A percentile compares a stretch with the other conserved stretches of the same genome.
Evolutionary conservation across 2,797 vertebrate genomes (phyloP).

Genomic region (Pantherophis alleghaniensis): DNA sequence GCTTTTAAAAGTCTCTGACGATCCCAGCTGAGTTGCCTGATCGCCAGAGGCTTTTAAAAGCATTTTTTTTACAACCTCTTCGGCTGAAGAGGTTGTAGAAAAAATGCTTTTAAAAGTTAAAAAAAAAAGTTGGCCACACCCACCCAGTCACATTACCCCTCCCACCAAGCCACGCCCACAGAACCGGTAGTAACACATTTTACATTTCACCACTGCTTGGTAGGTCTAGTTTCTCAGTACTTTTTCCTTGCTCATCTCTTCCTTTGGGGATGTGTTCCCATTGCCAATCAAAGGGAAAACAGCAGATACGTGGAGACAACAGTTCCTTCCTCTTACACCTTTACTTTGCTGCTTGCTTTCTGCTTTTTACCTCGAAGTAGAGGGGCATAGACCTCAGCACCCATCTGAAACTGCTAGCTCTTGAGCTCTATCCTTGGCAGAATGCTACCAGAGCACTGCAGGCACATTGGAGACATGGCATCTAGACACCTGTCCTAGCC

Average conservation of each 20-base stretch:
- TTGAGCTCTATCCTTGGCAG: background rate
- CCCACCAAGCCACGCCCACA: too few species aligned
- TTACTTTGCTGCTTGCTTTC: background rate
- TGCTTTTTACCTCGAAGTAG: background rate
- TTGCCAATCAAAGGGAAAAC: background rate
- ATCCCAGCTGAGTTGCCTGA: too few species aligned
- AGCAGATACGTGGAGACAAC: background rate
- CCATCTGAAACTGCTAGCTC: background rate
- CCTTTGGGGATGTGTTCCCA: background rate
- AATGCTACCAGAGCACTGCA: background rate
- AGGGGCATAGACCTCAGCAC: background rate
- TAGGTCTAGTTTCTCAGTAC: background rate
- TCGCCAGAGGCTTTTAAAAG: too few species aligned
- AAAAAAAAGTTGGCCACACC: too few species aligned
- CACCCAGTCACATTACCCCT: too few species aligned
- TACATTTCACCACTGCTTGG: too few species aligned
- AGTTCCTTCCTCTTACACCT: background rate
- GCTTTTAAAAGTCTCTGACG: too few species aligned
- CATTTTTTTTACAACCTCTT: too few species aligned
- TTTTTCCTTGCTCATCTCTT: background rate
- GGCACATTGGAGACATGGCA: background rate
- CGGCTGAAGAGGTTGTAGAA: too few species aligned
- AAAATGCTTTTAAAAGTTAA: too few species aligned
- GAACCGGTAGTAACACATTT: too few species aligned
- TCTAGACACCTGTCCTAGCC: too few species aligned